Conservation (phyloP, 2,113 vertebrate genomes). For the Nannospalax galili region DNA sequence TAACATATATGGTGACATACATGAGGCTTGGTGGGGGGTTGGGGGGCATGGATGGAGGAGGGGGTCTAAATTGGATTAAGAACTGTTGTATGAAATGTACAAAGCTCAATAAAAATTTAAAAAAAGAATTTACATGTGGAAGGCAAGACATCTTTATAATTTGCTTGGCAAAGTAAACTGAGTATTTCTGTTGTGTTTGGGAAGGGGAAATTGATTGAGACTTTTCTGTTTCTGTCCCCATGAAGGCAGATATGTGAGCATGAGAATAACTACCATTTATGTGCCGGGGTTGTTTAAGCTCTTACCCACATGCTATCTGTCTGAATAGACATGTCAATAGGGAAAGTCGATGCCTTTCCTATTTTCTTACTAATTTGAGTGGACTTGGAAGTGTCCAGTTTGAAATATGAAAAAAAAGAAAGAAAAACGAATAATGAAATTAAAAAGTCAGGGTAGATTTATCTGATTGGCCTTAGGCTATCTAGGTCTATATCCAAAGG, state of each 20-base stretch:
- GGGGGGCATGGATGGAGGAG: no score
- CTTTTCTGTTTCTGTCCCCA: neutral
- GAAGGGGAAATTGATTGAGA: neutral
- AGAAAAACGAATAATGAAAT: constrained; percentile 34
- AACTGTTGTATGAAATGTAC: no score
- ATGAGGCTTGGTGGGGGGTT: no score
- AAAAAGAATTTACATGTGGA: neutral
- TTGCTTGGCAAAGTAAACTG: neutral
- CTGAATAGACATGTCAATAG: neutral
- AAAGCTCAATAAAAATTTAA: no score
- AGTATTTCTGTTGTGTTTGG: neutral
- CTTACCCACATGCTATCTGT: neutral
- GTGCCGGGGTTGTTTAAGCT: neutral
- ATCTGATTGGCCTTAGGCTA: neutral
- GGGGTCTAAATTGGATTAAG: no score
- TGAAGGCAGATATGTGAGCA: neutral
- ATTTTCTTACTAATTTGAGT: neutral
- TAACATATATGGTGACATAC: no score
- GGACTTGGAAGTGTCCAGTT: neutral
- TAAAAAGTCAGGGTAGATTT: neutral
- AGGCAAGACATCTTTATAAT: neutral
- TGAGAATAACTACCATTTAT: neutral
- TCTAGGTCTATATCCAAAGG: neutral
- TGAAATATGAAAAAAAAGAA: neutral
- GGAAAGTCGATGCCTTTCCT: neutral